A percentile compares a stretch with the other conserved stretches of the same genome.
These are phyloP conservation scores for Lottia scabra DNA, from an alignment of 2,888 invertebrate genomes.

Conservation along the genomic window DNA sequence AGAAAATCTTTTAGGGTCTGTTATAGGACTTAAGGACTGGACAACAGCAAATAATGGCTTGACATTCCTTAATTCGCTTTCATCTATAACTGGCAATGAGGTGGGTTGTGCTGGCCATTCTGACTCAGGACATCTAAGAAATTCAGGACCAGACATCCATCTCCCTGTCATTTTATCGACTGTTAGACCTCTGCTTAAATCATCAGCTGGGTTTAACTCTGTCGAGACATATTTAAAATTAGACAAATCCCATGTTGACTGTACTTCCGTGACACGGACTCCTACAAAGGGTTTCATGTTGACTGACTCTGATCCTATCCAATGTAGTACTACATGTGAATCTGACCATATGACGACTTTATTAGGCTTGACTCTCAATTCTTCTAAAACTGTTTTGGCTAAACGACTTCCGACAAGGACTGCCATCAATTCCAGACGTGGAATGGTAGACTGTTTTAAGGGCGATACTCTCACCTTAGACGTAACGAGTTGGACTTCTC, in stretches of 20 bases:
- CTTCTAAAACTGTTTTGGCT: slow-evolving; percentile 5
- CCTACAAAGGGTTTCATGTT: slow-evolving; percentile 13
- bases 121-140: slow-evolving; percentile 5
- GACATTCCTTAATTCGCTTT: neutral
- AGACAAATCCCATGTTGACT: neutral
- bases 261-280: slow-evolving; percentile 16
- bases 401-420: slow-evolving; percentile 7
- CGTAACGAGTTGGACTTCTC: neutral
- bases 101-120: slow-evolving; percentile 6
- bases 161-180: slow-evolving; percentile 11
- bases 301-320: slow-evolving; percentile 16
- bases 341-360: neutral
- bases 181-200: slow-evolving; percentile 16
- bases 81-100: neutral
- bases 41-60: neutral
- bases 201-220: slow-evolving; percentile 17
- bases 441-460: slow-evolving; percentile 8
- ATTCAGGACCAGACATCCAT: slow-evolving; percentile 13
- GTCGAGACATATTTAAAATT: slow-evolving; percentile 13
- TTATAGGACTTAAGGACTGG: neutral
- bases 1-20: neutral
- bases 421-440: slow-evolving; percentile 14
- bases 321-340: slow-evolving; percentile 9
- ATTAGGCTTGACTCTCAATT: neutral
- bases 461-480: slow-evolving; percentile 14